Evolutionary conservation across 2,888 invertebrate species (phyloP), one percentile per base, ranked within the genome.

Genomic region (Helobdella robusta): DNA sequence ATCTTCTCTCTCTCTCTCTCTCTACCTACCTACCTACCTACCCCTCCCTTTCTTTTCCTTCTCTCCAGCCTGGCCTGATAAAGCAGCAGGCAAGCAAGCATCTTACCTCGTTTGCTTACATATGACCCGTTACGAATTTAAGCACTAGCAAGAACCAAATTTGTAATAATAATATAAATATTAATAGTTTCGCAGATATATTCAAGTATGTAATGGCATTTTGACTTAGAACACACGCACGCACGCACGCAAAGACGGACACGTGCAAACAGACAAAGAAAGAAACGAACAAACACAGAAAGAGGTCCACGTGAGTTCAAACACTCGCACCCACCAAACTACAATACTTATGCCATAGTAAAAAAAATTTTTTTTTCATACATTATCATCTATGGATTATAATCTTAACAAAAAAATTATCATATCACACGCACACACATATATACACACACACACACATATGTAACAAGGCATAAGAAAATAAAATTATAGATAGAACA

Each of bases 381-480:
- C n/a, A n/a, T n/a, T n/a, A n/a, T n/a, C n/a, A n/a, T n/a, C n/a
- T n/a, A n/a, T n/a, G n/a, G n/a, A n/a, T n/a, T n/a, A n/a, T n/a
- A n/a, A n/a, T n/a, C n/a, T n/a, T n/a, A n/a, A n/a, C n/a, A n/a
- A n/a, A n/a, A n/a, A n/a, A n/a, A n/a, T n/a, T n/a, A n/a, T n/a
- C n/a, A n/a, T n/a, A n/a, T n/a, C 50, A 50, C 5, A 50, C 5
- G 25, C 5, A 50, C 5, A 50, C 50, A 50, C 50, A 50, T 25
- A 50, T 25, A 50, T 25, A 50, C 50, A 50, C 50, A 50, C 50
- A 50, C 50, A 50, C 50, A 50, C 50, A 50, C 50, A 50, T 25
- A 50, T 25, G 25, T 25, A 50, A n/a, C n/a, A n/a, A 50, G 20
- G 25, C 50, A 50, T 25, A 50, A 5, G 25, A 6, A 50, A n/a